A percentile compares a stretch with the other conserved stretches of the same genome.
These are phyloP conservation scores for Lepas anatifera DNA, from an alignment of 2,888 invertebrate species.

Conservation along the genomic window DNA sequence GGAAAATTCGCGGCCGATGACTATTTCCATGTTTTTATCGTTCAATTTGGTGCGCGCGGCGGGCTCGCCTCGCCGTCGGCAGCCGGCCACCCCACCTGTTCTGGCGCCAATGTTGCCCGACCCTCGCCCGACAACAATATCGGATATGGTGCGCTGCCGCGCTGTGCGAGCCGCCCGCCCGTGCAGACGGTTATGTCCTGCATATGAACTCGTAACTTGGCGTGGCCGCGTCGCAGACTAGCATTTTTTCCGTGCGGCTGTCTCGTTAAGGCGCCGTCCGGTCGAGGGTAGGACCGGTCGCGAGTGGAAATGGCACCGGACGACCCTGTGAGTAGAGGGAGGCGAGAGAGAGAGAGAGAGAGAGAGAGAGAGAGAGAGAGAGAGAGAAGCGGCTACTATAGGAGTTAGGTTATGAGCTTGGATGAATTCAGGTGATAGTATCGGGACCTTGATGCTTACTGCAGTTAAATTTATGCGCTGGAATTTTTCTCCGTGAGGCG, in stretches of 20 bases:
- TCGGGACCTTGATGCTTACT: too few species aligned
- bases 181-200: not conserved
- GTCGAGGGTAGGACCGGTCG: too few species aligned
- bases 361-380: not conserved
- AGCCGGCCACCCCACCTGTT: not conserved
- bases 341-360: too few species aligned
- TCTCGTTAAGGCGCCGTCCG: not conserved
- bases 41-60: not conserved
- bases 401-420: too few species aligned
- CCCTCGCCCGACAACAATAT: too few species aligned
- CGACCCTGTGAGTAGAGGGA: not conserved
- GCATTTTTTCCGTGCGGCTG: not conserved
- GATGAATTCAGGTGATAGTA: too few species aligned
- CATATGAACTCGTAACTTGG: slow-evolving; percentile 5
- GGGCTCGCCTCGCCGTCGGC: not conserved
- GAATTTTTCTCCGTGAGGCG: too few species aligned
- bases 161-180: too few species aligned
- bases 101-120: not conserved
- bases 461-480: too few species aligned
- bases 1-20: not conserved
- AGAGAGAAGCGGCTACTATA: too few species aligned
- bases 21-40: slow-evolving; percentile 10
- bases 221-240: not conserved
- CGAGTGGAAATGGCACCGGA: too few species aligned
- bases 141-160: too few species aligned